These are phyloP conservation scores for Pteronotus mesoamericanus DNA, from an alignment of 2,797 vertebrate genomes.

Conservation along the genomic window DNA sequence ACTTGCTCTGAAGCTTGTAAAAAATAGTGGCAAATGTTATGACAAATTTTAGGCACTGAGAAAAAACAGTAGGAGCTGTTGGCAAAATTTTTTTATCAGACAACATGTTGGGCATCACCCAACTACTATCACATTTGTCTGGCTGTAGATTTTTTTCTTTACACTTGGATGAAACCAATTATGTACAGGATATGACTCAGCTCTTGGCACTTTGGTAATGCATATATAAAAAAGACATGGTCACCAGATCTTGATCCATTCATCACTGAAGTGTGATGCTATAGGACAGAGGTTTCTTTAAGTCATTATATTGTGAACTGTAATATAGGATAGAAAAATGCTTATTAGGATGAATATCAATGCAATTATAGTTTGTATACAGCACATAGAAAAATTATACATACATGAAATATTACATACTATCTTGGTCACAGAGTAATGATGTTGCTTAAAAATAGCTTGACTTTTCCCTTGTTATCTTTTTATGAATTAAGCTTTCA, in stretches of 20 bases:
- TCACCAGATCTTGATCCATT: slow-evolving; percentile 4
- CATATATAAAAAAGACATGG: not conserved
- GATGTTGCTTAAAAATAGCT: not conserved
- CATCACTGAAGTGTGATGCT: not conserved
- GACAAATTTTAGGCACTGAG: slow-evolving; percentile 27
- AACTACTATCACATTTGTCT: slow-evolving; percentile 48
- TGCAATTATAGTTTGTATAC: not conserved
- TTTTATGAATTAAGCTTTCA: not conserved
- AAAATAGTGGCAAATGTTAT: slow-evolving; percentile 47
- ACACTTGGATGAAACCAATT: slow-evolving; percentile 52
- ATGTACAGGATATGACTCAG: slow-evolving; percentile 34
- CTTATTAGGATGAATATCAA: not conserved
- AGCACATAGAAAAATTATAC: not conserved
- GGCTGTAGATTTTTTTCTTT: slow-evolving; percentile 38
- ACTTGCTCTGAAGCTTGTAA: not conserved
- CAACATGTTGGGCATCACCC: slow-evolving; percentile 27
- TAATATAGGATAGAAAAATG: not conserved
- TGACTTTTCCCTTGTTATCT: not conserved
- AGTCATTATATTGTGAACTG: not conserved
- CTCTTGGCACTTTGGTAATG: not conserved
- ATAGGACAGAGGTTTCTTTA: not conserved
- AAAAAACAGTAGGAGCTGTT: slow-evolving; percentile 53
- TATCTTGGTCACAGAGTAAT: not conserved
- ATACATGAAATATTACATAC: not conserved
- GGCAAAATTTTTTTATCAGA: slow-evolving; percentile 57